Base-by-base conservation (phyloP, 2,113 vertebrate genomes). In the Phalacrocorax carbo region DNA sequence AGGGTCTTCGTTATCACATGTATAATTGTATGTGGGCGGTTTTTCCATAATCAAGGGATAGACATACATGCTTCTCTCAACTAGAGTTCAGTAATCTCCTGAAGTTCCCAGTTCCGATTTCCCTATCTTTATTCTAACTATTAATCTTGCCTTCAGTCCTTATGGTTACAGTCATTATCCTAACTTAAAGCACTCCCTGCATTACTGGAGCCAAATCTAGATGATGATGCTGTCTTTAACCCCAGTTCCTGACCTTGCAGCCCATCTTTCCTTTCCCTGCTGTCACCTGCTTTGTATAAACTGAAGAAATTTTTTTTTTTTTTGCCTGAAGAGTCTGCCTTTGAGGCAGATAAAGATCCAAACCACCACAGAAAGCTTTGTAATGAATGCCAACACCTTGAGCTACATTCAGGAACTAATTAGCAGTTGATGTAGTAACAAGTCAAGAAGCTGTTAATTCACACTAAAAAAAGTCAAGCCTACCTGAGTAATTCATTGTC, bases 371-470 rank as follows among this genome's bases (percentile, higher is more conserved):
- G 84, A 94, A 94, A 92, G 86, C 95, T 97, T 97, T 97, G 94
- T 96, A 95, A 97, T 95, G 91, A 89, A 96, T 90, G 97, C 96
- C 97, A 97, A 90, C 94, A 93, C 95, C 96, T 97, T 96, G 83
- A 96, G 96, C 95, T 94, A 92, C 66, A 82, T 94, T 97, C 94
- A 95, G 88, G 91, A 93, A 95, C 97, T 97, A 97, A 97, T 97
- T 97, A 97, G 97, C 88, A 93, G 90, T 82, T 96, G 90, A 94
- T 97, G 95, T 94, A 96, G 94, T 96, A 96, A 95, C 96, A 96
- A 96, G 82, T 97, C 92, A 95, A 94, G 97, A 96, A 96, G 94
- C 91, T 97, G 97, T 92, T 94, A 97, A 94, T 96, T 93, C 86
- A 94, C 73, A 93, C 66, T 38, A 60, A 57, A 90, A 93, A 88